Evolutionary conservation across 2,113 vertebrate genomes (phyloP), one percentile per base, ranked within the genome.

Genomic region (Callaeas wilsoni): DNA sequence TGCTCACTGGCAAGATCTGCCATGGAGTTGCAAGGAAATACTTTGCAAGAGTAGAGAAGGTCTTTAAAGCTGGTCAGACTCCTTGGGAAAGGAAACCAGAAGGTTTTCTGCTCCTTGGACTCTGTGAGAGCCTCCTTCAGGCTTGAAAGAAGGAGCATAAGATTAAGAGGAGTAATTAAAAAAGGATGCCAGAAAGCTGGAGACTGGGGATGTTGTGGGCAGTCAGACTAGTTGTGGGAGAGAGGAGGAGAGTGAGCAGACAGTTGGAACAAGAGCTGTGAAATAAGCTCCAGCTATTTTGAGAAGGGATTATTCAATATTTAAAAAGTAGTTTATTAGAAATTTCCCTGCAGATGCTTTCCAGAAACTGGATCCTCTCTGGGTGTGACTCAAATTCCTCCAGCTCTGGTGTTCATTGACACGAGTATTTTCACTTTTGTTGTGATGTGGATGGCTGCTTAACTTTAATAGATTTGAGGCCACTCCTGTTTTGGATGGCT

Each of bases 131-230:
- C 68, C 75, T 84, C 50, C 71, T 80, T 86, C 42, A 69, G 55
- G 13, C 71, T 83, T 76, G 49, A 73, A 77, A 70, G 63, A 46
- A 88, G 82, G 32, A 80, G 46, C 67, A 63, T 18, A 65, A 63
- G 67, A 92, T 93, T 93, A 89, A 88, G 67, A 87, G 53, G 63
- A 88, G 75, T 88, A 76, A 92, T 92, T 83, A 69, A 86, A 91
- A n/a, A 80, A 90, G 69, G 37, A 19, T 73, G 46, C 70, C 4
- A 3, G 70, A 18, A 79, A 80, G 46, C 92, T 88, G 79, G 67
- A 83, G 85, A 19, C 12, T 33, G 64, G 41, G 41, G 30, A 44
- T 88, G 85, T 46, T 85, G 92, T 86, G 90, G 83, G 95, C 90
- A 94, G 62, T 83, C 67, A 69, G 83, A 77, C 57, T 82, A 2